Evolutionary conservation across 2,888 invertebrate genomes (phyloP), one percentile per base, ranked within the genome.

Genomic region (Eudasyphora cyanicolor): DNA sequence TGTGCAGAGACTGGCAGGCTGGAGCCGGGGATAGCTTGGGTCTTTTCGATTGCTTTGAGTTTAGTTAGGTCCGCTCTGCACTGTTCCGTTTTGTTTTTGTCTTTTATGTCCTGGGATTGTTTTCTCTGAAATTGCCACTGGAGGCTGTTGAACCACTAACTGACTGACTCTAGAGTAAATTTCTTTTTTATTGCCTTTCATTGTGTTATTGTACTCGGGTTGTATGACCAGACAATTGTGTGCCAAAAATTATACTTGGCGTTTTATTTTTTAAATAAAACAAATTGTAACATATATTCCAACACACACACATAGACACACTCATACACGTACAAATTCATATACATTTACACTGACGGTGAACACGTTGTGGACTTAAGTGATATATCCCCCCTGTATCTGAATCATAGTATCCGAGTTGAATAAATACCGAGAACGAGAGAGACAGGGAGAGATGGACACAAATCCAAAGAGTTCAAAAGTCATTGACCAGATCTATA

Each of bases 61-160:
- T n/a, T n/a, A n/a, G n/a, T n/a, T n/a, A n/a, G n/a, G n/a, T n/a
- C n/a, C n/a, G n/a, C n/a, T n/a, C n/a, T n/a, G n/a, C n/a, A n/a
- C n/a, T 57, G 10, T 57, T 27, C 27, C 29, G 2, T 29, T 29
- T 4, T 1, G n/a, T n/a, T 54, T 8, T 54, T 45, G 45, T 21
- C 21, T 21, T 54, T 21, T 54, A 54, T 4, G 32, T 7, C 45
- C 2, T 3, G 24, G 21, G 19, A 42, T 45, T 64, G 67, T 42
- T 75, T 32, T 38, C 62, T 49, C 35, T 69, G 51, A 14, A 29
- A 74, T 82, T 76, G 27, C 76, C 64, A 45, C 49, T 78, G 78
- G 80, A 84, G 84, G 80, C 84, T 81, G 78, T 78, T 81, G 80
- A 84, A 81, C n/a, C n/a, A n/a, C n/a, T n/a, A n/a, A n/a, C 84